Percentiles rank a stretch among this genome's conserved stretches.
Conservation (phyloP, 2,797 vertebrate species). For the Silurus aristotelis region DNA sequence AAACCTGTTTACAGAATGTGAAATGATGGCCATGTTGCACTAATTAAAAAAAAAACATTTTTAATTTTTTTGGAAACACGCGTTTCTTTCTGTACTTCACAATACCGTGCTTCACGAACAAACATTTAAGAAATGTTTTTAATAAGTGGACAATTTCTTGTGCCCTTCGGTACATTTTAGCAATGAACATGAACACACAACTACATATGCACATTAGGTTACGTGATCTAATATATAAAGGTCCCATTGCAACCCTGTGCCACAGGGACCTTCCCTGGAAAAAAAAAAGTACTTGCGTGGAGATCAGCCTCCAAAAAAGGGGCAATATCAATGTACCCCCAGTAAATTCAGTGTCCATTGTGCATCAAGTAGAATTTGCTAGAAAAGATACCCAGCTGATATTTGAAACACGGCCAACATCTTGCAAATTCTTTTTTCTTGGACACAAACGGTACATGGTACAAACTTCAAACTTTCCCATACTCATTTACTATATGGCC, state of each 20-base stretch:
- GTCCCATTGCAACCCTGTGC: background rate
- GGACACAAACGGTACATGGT: background rate
- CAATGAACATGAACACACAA: background rate
- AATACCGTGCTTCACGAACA: too few relatives aligned
- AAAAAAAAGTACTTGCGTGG: too few relatives aligned
- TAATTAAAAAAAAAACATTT: too few relatives aligned
- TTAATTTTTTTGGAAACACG: background rate
- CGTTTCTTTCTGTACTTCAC: background rate
- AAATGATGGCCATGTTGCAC: background rate
- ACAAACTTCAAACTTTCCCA: background rate
- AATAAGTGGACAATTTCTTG: background rate
- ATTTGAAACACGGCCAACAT: background rate
- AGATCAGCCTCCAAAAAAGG: too few relatives aligned
- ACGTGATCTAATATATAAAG: background rate
- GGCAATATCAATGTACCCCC: too few relatives aligned
- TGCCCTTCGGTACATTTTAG: background rate
- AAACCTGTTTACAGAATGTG: constrained; percentile 28
- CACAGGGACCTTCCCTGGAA: background rate
- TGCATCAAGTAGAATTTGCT: background rate
- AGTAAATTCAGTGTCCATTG: too few relatives aligned
- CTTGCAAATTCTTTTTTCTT: background rate
- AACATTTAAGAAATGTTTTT: background rate
- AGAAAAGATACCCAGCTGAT: background rate
- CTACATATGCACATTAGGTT: background rate
- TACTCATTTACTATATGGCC: background rate